Conservation (phyloP, 1,140 invertebrate genomes). For the Drosophila nigrodunni region DNA sequence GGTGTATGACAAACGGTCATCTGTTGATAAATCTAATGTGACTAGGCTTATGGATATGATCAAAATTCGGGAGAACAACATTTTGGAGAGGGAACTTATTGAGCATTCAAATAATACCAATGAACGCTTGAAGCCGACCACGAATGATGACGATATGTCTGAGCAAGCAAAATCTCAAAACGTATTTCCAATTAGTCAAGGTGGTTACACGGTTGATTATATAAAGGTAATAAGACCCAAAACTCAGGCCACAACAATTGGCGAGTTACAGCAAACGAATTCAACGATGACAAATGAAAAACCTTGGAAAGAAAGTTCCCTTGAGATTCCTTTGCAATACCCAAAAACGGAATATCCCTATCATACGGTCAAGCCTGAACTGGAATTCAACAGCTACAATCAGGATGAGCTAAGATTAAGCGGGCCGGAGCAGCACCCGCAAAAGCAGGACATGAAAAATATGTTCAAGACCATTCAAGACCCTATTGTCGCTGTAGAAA, state of each 20-base stretch:
- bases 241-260: too few species aligned
- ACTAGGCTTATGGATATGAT: conserved; percentile 2
- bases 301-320: too few species aligned
- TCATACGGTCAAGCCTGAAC: not conserved
- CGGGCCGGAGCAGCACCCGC: not conserved
- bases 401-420: not conserved
- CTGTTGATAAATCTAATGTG: conserved; percentile 16
- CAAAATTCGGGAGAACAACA: not conserved
- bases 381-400: not conserved
- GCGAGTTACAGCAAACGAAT: not conserved
- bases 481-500: too few species aligned
- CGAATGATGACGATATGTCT: not conserved
- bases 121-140: not conserved
- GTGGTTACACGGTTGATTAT: conserved; percentile 5
- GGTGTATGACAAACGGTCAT: not conserved
- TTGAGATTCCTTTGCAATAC: conserved; percentile 7
- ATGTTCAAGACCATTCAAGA: not conserved
- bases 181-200: not conserved
- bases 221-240: not conserved
- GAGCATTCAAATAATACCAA: not conserved
- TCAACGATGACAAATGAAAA: too few species aligned
- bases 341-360: conserved; percentile 17
- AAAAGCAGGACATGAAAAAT: not conserved
- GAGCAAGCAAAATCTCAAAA: not conserved
- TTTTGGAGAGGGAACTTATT: not conserved